phyloP scores from a whole-genome alignment of 2,113 vertebrate genomes.

The Australoheros scitulus region DNA sequence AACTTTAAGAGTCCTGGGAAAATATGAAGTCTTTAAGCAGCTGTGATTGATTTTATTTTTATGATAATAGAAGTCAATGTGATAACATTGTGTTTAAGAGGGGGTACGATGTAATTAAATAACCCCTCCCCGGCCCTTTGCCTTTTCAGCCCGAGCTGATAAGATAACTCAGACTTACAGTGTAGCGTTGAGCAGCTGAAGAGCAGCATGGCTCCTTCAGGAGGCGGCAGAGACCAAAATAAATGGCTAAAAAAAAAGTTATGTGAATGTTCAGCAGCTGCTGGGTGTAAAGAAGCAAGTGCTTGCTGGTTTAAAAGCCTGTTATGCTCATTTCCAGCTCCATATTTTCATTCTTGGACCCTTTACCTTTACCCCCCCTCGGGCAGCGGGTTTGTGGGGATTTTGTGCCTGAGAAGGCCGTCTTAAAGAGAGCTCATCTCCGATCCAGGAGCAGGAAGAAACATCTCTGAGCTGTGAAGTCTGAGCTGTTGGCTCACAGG shows the following conservation, averaged over 20 bases:
- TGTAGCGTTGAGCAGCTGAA: not conserved
- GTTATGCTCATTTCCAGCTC: not conserved
- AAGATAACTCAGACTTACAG: not conserved
- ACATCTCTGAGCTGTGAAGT: not conserved
- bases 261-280: too few relatives aligned
- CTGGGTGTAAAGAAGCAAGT: not conserved
- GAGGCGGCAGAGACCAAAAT: not conserved
- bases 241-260: accelerated
- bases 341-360: not conserved
- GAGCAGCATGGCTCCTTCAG: accelerated
- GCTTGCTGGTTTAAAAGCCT: too few relatives aligned
- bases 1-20: not conserved
- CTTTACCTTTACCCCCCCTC: not conserved
- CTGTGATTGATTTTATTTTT: not conserved
- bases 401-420: accelerated
- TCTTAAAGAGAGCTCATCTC: not conserved
- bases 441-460: not conserved
- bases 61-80: not conserved
- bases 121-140: too few relatives aligned
- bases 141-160: too few relatives aligned
- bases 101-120: too few relatives aligned
- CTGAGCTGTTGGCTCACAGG: not conserved
- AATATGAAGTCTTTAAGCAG: accelerated
- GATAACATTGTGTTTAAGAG: too few relatives aligned
- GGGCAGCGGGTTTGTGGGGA: not conserved